phyloP scores from a whole-genome alignment of 2,797 vertebrate genomes.

The Cryptoblepharus egeriae region DNA sequence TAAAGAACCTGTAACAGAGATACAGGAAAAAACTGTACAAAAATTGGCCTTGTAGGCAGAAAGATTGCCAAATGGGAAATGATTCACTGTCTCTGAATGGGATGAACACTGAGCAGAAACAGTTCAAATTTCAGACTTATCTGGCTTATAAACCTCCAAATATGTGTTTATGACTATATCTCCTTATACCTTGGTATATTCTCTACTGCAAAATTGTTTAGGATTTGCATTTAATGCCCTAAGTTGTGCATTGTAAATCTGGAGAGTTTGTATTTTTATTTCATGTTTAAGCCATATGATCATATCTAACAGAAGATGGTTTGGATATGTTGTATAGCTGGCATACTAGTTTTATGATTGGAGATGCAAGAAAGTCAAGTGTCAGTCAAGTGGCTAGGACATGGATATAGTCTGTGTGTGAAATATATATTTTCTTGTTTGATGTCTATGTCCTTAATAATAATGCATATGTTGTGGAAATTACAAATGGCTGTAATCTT shows the following conservation, averaged over 20 bases:
- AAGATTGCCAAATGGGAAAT: slow-evolving; percentile 80
- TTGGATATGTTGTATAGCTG: background rate
- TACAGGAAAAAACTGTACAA: slow-evolving; percentile 63
- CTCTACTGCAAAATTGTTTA: slow-evolving; percentile 29
- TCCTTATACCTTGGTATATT: slow-evolving; percentile 33
- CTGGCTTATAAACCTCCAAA: slow-evolving; percentile 68
- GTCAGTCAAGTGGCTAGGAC: background rate
- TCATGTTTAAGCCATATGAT: background rate
- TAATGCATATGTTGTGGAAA: background rate
- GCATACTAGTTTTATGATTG: background rate
- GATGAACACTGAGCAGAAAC: slow-evolving; percentile 74
- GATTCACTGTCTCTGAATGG: slow-evolving; percentile 83
- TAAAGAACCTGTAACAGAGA: slow-evolving; percentile 64
- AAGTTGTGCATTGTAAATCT: rapidly evolving
- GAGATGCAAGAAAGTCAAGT: background rate
- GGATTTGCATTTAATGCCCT: background rate
- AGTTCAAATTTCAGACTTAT: slow-evolving; percentile 74
- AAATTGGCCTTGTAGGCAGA: slow-evolving; percentile 72
- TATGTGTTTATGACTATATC: slow-evolving; percentile 66
- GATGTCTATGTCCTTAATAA: background rate
- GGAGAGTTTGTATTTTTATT: background rate
- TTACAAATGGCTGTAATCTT: background rate
- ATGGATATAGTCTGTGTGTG: background rate
- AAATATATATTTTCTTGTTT: background rate
- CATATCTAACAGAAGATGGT: background rate